Conservation (phyloP, 1,140 invertebrate species). For the Trichonephila inaurata region DNA sequence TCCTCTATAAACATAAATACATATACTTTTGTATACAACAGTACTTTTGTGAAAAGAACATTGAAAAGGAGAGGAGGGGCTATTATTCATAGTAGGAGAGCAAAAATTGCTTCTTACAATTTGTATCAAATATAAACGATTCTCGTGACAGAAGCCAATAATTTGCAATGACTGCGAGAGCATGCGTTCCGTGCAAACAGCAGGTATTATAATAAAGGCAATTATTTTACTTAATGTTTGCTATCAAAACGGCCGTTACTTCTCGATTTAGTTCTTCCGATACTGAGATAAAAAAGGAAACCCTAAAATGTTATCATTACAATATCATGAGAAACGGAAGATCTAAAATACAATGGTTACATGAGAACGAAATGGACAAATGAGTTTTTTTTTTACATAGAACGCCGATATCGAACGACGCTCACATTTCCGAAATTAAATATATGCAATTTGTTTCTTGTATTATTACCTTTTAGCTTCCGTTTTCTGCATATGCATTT, state of each 20-base stretch:
- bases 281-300: background rate
- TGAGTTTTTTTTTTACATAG: too few species aligned
- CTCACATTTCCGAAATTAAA: too few species aligned
- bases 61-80: background rate
- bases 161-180: background rate
- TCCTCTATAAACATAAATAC: too few species aligned
- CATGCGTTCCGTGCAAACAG: background rate
- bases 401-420: too few species aligned
- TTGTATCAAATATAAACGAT: background rate
- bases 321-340: background rate
- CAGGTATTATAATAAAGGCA: background rate
- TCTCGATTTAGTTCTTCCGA: background rate
- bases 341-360: background rate
- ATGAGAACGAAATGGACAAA: background rate
- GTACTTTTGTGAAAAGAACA: background rate
- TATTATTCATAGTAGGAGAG: background rate
- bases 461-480: too few species aligned
- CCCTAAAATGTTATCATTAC: background rate
- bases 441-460: too few species aligned
- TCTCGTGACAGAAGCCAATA: slow-evolving; percentile 10
- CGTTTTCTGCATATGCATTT: too few species aligned
- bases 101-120: background rate
- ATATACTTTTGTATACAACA: background rate
- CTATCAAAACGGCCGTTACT: slow-evolving; percentile 9
- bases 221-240: background rate